Evolutionary conservation across 2,888 invertebrate genomes (phyloP), one percentile per base, ranked within the genome.

Genomic region (Macrosoma leucophasiata): DNA sequence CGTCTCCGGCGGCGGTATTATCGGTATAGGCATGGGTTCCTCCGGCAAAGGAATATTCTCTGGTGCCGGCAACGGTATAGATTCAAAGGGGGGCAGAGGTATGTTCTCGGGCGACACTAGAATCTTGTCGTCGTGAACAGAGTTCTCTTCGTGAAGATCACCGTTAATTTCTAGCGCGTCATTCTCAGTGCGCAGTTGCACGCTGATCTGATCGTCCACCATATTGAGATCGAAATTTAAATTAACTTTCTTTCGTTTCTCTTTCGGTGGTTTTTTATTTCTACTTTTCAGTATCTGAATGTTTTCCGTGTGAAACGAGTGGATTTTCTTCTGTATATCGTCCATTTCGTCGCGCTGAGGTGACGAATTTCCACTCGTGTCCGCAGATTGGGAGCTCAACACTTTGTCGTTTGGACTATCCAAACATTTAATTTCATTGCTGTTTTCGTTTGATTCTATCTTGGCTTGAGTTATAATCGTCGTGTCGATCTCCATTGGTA

Each of bases 301-400:
- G 55, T 88, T 89, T 52, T 87, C 88, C 1, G 87, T 88, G 55
- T 89, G 88, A 58, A 89, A 89, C 18, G 87, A 87, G 49, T 87
- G 86, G 41, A 88, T 77, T 45, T 87, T 87, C 50, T 88, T 87
- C 53, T 88, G 88, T 33, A 88, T 87, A 49, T 88, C 88, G 45
- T 86, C 86, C 74, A 87, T 85, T 50, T 88, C 87, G 50, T 88
- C 84, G 3, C 79, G 64, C 29, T 82, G 77, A 1, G 84, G 85
- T 0, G 84, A 84, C 0, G 84, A 84, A 50, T 78, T 78, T 2
- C 84, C 82, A 48, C 84, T 84, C 3, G 84, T 84, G 49, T 84
- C 84, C 0, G 81, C 78, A 1, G 77, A 77, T 33, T 75, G 77
- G 7, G 76, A 71, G 43, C 77, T 74, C 46, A 71, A 64, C 1